A percentile compares a stretch with the other conserved stretches of the same genome.
These are phyloP conservation scores for Limnephilus lunatus DNA, from an alignment of 2,888 invertebrate species.

Conservation along the genomic window DNA sequence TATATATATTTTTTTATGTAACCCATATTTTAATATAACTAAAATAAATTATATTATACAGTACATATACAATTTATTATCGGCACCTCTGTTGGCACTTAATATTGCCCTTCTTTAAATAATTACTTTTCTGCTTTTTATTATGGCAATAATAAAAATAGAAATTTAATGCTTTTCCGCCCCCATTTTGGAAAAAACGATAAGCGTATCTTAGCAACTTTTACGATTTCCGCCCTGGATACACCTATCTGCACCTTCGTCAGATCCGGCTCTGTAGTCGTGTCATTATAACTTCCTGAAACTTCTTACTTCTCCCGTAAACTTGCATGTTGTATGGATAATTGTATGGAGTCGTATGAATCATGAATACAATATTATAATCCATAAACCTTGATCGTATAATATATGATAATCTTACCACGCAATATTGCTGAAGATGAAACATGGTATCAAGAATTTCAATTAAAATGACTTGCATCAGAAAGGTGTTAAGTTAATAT, in stretches of 20 bases:
- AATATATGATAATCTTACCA: not conserved
- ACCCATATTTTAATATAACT: too few species aligned
- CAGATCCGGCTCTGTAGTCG: not conserved
- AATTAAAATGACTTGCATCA: not conserved
- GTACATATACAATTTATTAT: too few species aligned
- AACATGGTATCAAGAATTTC: not conserved
- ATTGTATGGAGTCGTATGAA: not conserved
- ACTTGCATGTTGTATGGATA: not conserved
- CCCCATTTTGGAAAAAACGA: not conserved
- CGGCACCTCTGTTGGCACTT: too few species aligned
- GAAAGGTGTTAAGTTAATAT: not conserved
- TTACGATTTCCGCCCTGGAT: not conserved
- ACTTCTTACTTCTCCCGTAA: not conserved
- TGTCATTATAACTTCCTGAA: not conserved
- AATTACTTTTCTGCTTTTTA: not conserved
- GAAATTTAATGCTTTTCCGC: not conserved
- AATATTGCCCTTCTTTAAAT: not conserved
- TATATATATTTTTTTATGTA: too few species aligned
- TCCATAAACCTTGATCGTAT: not conserved
- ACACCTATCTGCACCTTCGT: not conserved
- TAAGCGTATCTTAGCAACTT: not conserved
- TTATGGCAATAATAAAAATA: not conserved
- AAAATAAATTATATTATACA: too few species aligned
- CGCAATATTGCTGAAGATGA: slow-evolving; percentile 2
- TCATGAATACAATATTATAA: too few species aligned